Percentiles rank a stretch among this genome's conserved stretches.
phyloP scores from a whole-genome alignment of 2,113 vertebrate species.

The Callocephalon fimbriatum region DNA sequence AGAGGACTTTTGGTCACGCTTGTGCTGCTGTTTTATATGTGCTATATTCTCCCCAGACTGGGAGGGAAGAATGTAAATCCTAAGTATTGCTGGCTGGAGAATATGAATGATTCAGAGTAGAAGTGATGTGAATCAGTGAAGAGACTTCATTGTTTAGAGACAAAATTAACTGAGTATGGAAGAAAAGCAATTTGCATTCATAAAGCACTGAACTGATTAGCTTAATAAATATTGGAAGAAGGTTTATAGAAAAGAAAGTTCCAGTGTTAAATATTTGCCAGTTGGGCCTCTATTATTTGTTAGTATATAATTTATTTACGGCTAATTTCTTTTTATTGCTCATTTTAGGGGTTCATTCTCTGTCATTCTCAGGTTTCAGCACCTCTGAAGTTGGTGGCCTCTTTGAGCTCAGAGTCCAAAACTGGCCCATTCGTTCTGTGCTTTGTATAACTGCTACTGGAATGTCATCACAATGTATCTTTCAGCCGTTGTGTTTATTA shows the following conservation, averaged over 20 bases:
- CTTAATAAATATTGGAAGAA: conserved; percentile 4
- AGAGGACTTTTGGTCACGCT: background rate
- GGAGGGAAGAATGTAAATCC: background rate
- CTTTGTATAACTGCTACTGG: background rate
- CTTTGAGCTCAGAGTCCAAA: background rate
- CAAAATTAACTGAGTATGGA: background rate
- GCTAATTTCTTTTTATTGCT: background rate
- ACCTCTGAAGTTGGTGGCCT: background rate
- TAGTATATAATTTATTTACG: conserved; percentile 42
- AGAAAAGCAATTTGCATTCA: background rate
- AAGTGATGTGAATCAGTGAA: background rate
- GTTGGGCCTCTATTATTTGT: conserved; percentile 45
- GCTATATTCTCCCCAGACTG: background rate
- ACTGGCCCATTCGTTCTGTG: background rate
- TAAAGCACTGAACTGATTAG: background rate
- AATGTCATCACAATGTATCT: background rate
- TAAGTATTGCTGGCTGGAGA: background rate
- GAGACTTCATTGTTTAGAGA: background rate
- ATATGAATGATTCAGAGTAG: background rate
- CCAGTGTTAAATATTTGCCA: conserved; percentile 19
- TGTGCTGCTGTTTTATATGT: background rate
- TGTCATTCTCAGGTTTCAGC: background rate
- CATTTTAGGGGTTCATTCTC: background rate
- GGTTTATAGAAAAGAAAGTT: background rate
- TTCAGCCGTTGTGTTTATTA: background rate